Evolutionary conservation across 2,888 invertebrate genomes (phyloP).

Genomic region (Caenorhabditis wallacei): DNA sequence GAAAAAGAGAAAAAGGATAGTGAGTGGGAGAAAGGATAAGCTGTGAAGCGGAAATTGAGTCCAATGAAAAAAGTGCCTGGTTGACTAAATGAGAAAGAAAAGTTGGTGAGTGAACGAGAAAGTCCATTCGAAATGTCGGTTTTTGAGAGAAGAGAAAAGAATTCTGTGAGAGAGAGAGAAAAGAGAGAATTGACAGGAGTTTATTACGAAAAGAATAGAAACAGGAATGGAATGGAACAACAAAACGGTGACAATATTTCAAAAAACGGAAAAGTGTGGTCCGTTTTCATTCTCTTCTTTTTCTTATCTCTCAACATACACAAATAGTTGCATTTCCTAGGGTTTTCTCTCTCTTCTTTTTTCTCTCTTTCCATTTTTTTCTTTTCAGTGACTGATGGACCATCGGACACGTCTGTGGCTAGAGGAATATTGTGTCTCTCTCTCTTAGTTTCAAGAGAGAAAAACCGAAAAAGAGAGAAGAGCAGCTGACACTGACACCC

Average conservation of each 20-base stretch:
- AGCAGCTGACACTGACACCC: slow-evolving; percentile 43
- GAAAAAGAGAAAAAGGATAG: background rate
- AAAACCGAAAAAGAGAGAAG: slow-evolving; percentile 7
- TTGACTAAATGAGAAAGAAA: slow-evolving; percentile 19
- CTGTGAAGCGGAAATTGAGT: slow-evolving; percentile 38
- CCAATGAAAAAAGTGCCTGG: slow-evolving; percentile 22
- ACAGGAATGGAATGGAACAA: slow-evolving; percentile 13
- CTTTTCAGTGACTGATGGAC: slow-evolving; percentile 48
- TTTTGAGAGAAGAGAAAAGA: slow-evolving; percentile 5
- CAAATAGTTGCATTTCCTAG: slow-evolving; percentile 50
- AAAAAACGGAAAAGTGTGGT: slow-evolving; percentile 25
- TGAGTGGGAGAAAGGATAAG: slow-evolving; percentile 10
- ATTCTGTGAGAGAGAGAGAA: too few species aligned
- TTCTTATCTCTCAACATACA: slow-evolving; percentile 33
- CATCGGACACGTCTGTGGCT: slow-evolving; percentile 54
- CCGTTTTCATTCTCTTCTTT: background rate
- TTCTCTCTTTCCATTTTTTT: slow-evolving; percentile 15
- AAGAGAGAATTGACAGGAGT: background rate
- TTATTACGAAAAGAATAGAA: slow-evolving; percentile 4
- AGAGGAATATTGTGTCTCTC: slow-evolving; percentile 22
- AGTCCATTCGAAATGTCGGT: background rate
- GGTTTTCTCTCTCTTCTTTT: slow-evolving; percentile 6
- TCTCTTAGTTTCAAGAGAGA: background rate
- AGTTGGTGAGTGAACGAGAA: background rate
- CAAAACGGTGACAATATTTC: slow-evolving; percentile 34